Evolutionary conservation across 37 sponge, comb jelly and placozoan species (phyloP).

Genomic region (Ephydatia muelleri): DNA sequence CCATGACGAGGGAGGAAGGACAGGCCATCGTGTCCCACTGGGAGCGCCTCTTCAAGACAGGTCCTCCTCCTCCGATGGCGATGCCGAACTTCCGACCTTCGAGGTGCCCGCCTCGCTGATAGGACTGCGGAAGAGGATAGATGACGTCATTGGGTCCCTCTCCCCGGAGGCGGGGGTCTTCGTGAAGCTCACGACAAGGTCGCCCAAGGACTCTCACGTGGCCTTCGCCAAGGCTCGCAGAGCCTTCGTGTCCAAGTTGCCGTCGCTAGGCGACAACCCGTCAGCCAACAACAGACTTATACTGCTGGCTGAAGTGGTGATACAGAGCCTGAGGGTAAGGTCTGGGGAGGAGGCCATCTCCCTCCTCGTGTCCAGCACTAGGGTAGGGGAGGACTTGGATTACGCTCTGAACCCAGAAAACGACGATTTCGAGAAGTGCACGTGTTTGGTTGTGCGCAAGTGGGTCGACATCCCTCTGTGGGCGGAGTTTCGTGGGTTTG

Average conservation of each 20-base stretch:
- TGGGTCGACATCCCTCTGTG: conserved; percentile 45
- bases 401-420: conserved; percentile 36
- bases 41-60: conserved; percentile 13
- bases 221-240: conserved; percentile 30
- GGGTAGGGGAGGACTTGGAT: conserved; percentile 51
- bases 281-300: conserved; percentile 26
- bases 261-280: background rate
- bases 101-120: conserved; percentile 8
- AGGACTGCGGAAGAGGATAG: conserved; percentile 1
- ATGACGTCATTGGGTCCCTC: background rate
- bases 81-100: background rate
- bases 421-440: background rate
- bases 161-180: conserved; percentile 27
- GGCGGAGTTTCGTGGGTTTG: conserved; percentile 53
- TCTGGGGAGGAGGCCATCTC: conserved; percentile 34
- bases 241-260: background rate
- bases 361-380: conserved; percentile 28
- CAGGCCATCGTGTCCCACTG: conserved; percentile 17
- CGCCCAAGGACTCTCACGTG: conserved; percentile 48
- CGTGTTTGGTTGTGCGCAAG: conserved; percentile 24
- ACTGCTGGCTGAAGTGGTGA: background rate
- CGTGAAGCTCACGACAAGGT: conserved; percentile 42
- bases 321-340: conserved; percentile 29
- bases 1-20: conserved; percentile 26
- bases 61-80: background rate